Base-by-base conservation (phyloP, 2,113 vertebrate genomes). In the Geococcyx californianus region DNA sequence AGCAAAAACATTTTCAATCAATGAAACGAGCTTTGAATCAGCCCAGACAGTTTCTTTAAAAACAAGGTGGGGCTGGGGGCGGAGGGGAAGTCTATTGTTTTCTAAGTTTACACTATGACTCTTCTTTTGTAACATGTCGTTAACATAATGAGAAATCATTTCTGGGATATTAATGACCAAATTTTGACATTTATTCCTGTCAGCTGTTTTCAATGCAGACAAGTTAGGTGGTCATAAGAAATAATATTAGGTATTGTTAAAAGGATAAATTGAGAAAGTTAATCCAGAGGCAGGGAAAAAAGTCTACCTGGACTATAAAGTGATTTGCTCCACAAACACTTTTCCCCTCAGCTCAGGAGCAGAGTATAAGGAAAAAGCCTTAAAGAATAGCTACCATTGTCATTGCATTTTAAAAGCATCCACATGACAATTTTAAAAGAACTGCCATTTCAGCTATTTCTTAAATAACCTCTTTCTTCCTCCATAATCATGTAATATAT, bases 401-500 rank as follows among this genome's bases (percentile, higher is more conserved):
- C 38, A 92, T 29, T 90, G 76, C 86, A 90, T 93, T 97, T 91
- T 93, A 93, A 97, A 97, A 95, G 93, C 77, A 83, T 94, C 89
- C 64, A 72, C 52, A 92, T 87, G 94, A 89, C 94, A 97, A 97
- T 98, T 97, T 95, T 69, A 96, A 97, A 97, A 95, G 97, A 97
- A 98, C 86, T 97, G 95, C 96, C 75, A 92, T 95, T 98, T 98
- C 96, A 98, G 96, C 96, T 91, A 56, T 96, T 98, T 97, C 95
- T 98, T 97, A 96, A 97, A 98, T 96, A 97, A 97, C 94, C 85
- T 97, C 78, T 92, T 97, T 96, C 78, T 94, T 97, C 96, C 95
- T 95, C 92, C 88, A 95, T 97, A 96, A 95, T 97, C 94, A 95
- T 87, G 86, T 93, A 97, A 96, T 97, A 84, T 97, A 97, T 97